Evolutionary conservation across 2,888 invertebrate genomes (phyloP).

Genomic region (Drosophila nr. medialis): DNA sequence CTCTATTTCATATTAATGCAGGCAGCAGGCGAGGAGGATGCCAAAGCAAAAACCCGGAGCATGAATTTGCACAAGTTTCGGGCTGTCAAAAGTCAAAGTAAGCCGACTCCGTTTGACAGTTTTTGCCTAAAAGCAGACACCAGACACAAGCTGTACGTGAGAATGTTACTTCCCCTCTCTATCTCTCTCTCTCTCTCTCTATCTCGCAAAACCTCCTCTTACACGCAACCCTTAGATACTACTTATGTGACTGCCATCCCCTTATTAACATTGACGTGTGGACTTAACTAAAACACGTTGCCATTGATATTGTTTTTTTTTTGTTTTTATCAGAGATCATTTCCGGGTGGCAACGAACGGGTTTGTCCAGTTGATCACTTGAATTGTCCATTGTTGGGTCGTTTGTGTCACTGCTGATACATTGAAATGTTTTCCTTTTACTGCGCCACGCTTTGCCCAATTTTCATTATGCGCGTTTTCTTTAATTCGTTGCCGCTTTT

Average conservation of each 20-base stretch:
- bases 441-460: conserved; percentile 28
- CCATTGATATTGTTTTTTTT: conserved; percentile 61
- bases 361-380: conserved; percentile 48
- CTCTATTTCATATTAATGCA: conserved; percentile 44
- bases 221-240: conserved; percentile 36
- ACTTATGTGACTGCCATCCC: conserved; percentile 50
- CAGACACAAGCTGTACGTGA: conserved; percentile 49
- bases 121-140: conserved; percentile 53
- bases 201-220: background rate
- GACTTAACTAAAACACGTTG: conserved; percentile 58
- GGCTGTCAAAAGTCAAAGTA: conserved; percentile 75
- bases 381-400: conserved; percentile 21
- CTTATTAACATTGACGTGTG: conserved; percentile 64
- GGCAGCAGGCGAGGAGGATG: conserved; percentile 13
- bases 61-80: conserved; percentile 67
- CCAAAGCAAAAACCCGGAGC: conserved; percentile 26
- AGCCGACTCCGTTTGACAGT: conserved; percentile 71
- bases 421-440: conserved; percentile 41
- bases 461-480: conserved; percentile 61
- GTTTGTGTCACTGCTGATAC: conserved; percentile 39
- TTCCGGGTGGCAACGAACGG: conserved; percentile 29
- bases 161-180: background rate
- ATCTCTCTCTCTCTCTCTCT: background rate
- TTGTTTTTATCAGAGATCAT: conserved; percentile 32
- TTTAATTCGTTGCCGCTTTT: conserved; percentile 65